Base-by-base conservation (phyloP, 2,113 vertebrate species). In the Oncorhynchus gorbuscha region DNA sequence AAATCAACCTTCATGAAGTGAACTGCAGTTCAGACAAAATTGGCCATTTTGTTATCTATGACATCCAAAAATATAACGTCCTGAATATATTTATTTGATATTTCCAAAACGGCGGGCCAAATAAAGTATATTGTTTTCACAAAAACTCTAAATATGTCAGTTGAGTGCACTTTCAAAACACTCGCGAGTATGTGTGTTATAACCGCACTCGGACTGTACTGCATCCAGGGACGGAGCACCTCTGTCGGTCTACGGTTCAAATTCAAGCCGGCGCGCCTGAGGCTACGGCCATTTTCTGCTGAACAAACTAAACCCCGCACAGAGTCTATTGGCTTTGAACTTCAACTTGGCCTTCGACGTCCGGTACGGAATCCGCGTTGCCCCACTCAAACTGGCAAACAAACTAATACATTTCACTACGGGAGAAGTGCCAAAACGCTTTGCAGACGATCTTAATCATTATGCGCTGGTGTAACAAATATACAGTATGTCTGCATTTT, bases 271-370 rank as follows among this genome's bases (percentile, higher is more conserved):
- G 90, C 89, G 90, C 85, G 89, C 87, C 86, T 84, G 84, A 87
- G 86, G 87, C 78, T 91, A 84, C 64, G 94, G 96, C 96, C 96
- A 96, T 97, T 96, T 97, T 97, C 94, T 95, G 95, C 94, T 94
- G 92, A 92, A 83, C 69, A 77, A 39, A 82, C 79, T 71, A 73
- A 78, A 51, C 59, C 32, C 64, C 68, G 64, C 26, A 64, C 74
- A 55, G 69, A 66, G 61, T 64, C 69, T 58, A 8, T 67, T 65
- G 67, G 83, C 72, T 84, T 84, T 88, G 71, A 92, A 91, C 87
- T 93, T 93, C 67, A 90, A 86, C 85, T 89, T 89, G 89, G 90
- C 89, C 90, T 89, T 81, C 65, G 20, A 71, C 39, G 82, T 89
- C 79, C 85, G 76, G 77, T 77, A 82, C 74, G 72, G 74, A 75